Evolutionary conservation across 2,797 vertebrate genomes (phyloP).

Genomic region (Clarias laeviceps): DNA sequence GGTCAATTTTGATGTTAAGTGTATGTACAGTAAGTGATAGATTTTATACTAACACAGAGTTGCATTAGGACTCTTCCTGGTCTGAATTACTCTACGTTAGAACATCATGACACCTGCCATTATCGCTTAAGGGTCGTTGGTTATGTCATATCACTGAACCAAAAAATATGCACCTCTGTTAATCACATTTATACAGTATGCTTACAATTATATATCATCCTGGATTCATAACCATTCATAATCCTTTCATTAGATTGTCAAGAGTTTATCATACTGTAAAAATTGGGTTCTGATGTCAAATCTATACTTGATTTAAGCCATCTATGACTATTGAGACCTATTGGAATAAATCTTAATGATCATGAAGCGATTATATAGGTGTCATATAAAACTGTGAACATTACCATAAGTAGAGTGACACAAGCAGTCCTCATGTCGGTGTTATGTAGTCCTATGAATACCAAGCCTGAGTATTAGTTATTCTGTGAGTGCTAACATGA

Average conservation of each 20-base stretch:
- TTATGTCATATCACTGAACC: not conserved
- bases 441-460: not conserved
- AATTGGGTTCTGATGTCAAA: not conserved
- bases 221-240: not conserved
- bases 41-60: not conserved
- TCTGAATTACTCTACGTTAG: not conserved
- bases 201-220: not conserved
- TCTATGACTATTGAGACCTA: not conserved
- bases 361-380: not conserved
- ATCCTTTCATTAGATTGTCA: not conserved
- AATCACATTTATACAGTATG: not conserved
- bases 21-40: not conserved
- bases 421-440: not conserved
- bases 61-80: not conserved
- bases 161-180: not conserved
- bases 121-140: not conserved
- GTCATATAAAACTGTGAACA: not conserved
- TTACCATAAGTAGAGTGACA: not conserved
- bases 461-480: too few species aligned
- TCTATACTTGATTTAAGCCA: not conserved
- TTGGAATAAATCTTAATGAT: not conserved
- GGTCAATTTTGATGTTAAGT: not conserved
- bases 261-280: not conserved
- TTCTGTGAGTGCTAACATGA: not conserved
- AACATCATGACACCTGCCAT: not conserved